Percentiles rank a stretch among this genome's conserved stretches.
Evolutionary conservation across 1,140 invertebrate species (phyloP).

Genomic region (Periplaneta americana): DNA sequence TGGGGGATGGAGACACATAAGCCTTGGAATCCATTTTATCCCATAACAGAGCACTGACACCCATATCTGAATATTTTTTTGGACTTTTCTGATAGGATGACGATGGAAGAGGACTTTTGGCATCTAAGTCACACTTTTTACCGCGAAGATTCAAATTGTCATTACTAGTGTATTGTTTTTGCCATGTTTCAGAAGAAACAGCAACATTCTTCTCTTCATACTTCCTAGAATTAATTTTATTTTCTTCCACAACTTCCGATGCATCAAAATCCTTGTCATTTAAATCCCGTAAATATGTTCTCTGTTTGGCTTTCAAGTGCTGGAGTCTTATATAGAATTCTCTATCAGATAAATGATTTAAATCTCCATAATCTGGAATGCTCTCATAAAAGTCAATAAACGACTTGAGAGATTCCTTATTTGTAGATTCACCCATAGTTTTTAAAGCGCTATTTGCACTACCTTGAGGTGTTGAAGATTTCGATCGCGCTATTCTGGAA

Average conservation of each 20-base stretch:
- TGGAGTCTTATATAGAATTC: constrained; percentile 60
- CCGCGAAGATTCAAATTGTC: constrained; percentile 16
- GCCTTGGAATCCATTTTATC: neutral
- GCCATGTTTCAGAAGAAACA: neutral
- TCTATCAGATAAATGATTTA: constrained; percentile 58
- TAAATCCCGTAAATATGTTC: constrained; percentile 46
- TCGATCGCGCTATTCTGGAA: neutral
- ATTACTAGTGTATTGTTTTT: constrained; percentile 8
- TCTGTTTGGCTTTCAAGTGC: constrained; percentile 56
- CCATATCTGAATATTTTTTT: neutral
- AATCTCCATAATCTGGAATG: constrained; percentile 62
- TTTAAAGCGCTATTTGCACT: neutral
- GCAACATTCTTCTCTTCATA: constrained; percentile 27
- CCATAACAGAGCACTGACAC: neutral
- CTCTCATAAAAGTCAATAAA: constrained; percentile 59
- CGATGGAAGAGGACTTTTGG: constrained; percentile 18
- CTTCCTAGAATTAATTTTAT: neutral
- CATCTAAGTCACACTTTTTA: constrained; percentile 32
- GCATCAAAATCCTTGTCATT: constrained; percentile 38
- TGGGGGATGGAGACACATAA: neutral
- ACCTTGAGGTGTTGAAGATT: neutral
- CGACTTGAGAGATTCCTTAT: constrained; percentile 38
- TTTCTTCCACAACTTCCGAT: neutral
- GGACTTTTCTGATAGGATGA: neutral
- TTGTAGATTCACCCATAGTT: constrained; percentile 20